Evolutionary conservation across 2,888 invertebrate genomes (phyloP).

Genomic region (Callinectes sapidus): DNA sequence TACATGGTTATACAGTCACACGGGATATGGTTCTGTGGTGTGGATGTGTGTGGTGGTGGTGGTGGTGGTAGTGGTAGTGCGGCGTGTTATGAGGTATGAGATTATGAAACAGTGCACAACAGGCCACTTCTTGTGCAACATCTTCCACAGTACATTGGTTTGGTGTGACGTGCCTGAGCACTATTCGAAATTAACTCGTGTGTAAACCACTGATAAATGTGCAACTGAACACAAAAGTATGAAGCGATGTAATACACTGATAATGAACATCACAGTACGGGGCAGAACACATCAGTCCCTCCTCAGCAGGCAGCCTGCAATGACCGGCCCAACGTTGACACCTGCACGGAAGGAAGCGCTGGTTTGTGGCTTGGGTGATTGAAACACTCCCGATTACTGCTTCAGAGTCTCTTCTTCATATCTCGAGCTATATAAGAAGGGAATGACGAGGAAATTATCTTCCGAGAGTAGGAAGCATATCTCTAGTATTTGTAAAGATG

Average conservation of each 20-base stretch:
- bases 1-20: conserved; percentile 28
- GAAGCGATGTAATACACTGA: conserved; percentile 35
- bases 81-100: conserved; percentile 15
- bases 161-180: conserved; percentile 33
- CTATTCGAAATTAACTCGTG: neutral
- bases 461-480: too few relatives aligned
- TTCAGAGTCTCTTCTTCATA: neutral
- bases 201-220: conserved; percentile 13
- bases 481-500: neutral
- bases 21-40: neutral
- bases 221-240: conserved; percentile 29
- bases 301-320: neutral
- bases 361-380: neutral
- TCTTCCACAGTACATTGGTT: conserved; percentile 29
- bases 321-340: neutral
- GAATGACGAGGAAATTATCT: neutral
- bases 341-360: neutral
- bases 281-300: neutral
- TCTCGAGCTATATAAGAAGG: neutral
- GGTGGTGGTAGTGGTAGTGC: neutral
- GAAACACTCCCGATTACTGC: neutral
- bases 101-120: conserved; percentile 30
- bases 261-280: conserved; percentile 19
- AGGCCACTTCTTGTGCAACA: conserved; percentile 37
- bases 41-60: neutral